A percentile compares a stretch with the other conserved stretches of the same genome.
phyloP scores from a whole-genome alignment of 2,888 invertebrate genomes.

The Steinernema hermaphroditum region DNA sequence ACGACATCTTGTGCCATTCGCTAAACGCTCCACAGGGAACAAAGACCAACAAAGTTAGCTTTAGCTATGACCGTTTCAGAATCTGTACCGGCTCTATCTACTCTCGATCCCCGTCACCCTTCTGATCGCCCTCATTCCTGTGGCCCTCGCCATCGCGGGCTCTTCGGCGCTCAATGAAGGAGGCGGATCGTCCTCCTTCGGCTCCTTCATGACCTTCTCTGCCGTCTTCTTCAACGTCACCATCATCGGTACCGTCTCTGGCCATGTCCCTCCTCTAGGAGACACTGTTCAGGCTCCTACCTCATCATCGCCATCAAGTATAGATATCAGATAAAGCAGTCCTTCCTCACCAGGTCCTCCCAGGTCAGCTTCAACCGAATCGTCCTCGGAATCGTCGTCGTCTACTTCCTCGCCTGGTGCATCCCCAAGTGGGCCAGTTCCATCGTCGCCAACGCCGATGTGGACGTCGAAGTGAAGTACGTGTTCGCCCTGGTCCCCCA shows the following conservation, averaged over 20 bases:
- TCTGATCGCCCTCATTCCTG: background rate
- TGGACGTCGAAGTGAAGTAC: background rate
- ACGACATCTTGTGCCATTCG: no score
- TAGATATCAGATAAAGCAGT: background rate
- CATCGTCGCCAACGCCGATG: background rate
- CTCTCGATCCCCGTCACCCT: background rate
- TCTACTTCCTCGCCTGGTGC: constrained; percentile 16
- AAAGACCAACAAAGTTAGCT: no score
- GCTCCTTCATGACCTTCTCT: background rate
- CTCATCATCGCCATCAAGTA: background rate
- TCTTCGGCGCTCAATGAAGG: background rate
- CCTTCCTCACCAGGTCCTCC: background rate
- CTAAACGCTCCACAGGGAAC: no score
- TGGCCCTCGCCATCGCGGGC: background rate
- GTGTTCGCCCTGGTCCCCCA: background rate
- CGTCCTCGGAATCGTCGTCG: constrained; percentile 8
- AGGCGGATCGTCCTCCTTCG: background rate
- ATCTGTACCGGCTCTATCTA: background rate
- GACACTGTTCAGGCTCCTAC: constrained; percentile 1
- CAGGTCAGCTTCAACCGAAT: background rate
- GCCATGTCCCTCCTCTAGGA: background rate
- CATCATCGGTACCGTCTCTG: background rate
- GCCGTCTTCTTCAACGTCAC: background rate
- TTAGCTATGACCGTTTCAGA: no score
- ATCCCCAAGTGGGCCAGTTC: background rate